Base-by-base conservation (phyloP, 1,140 invertebrate species). In the Sycobia sp. region DNA sequence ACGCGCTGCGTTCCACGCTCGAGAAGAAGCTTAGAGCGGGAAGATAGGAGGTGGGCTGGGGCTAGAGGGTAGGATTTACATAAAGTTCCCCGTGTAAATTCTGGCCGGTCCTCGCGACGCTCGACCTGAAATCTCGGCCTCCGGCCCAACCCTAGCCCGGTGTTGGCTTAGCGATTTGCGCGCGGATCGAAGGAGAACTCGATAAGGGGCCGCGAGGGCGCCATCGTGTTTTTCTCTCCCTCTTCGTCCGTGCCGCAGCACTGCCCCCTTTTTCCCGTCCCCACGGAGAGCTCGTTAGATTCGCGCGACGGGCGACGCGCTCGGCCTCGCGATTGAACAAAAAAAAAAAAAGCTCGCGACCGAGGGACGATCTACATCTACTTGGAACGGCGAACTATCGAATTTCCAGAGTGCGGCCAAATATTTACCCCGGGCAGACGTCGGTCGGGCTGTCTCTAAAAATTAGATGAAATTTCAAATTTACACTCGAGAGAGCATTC, bases 21-120 rank as follows among this genome's bases (percentile, higher is more conserved):
- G 29, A 38, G 57, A 51, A 60, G 57, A 60, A 60, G 34, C 47
- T 22, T 23, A 32, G 32, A 60, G 41, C 57, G 46, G 29, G 43
- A 47, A n/a, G n/a, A n/a, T n/a, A n/a, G n/a, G n/a, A n/a, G n/a
- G n/a, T n/a, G n/a, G n/a, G n/a, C n/a, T n/a, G n/a, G n/a, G n/a
- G n/a, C n/a, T n/a, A n/a, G 27, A 60, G 51, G 36, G 50, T 60
- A 8, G 47, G 47, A 60, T 60, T 60, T 60, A 51, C 47, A 51
- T 58, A 38, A 58, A 58, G 44, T 58, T 58, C 34, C n/a, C n/a
- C 3, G 27, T 0, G 16, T 16, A 11, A 29, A 49, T 49, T 32
- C 4, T 32, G 25, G n/a, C 27, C 13, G 47, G 25, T 16, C 25
- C 20, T n/a, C 13, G 0, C n/a, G n/a, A n/a, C n/a, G n/a, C n/a